Evolutionary conservation across 2,888 invertebrate genomes (phyloP), one percentile per base, ranked within the genome.

Genomic region (Dione vanillae): DNA sequence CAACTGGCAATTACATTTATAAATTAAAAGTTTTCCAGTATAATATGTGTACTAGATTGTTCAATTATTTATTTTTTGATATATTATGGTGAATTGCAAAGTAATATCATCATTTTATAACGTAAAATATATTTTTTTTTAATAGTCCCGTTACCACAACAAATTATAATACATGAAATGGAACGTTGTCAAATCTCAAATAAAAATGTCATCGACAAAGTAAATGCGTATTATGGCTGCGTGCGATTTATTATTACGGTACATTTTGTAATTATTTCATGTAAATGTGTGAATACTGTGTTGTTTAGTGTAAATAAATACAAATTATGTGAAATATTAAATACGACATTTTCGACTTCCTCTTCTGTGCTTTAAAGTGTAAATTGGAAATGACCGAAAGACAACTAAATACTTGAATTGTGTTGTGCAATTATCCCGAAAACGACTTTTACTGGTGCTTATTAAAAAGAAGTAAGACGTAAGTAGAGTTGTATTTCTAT

Each of bases 191-290:
- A 78, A 80, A 82, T 69, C 61, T 64, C 62, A 78, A 80, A 82
- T 78, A 80, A 82, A 84, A 85, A 85, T 86, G 86, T 85, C 87
- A 85, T 77, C 72, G 76, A 80, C 77, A 73, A 75, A 78, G 79
- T 78, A 84, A 90, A 83, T 89, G 89, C 89, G 91, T 89, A 91
- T 88, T 87, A 85, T 83, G 77, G 76, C 75, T 81, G 76, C 77
- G 80, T 82, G 78, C 78, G 83, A 80, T 80, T 83, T 82, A 79
- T 65, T 71, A 78, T 80, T 75, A 72, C 78, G 72, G 80, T 75
- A 77, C 78, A 72, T 81, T 75, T 77, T 80, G 77, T 81, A 73
- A 52, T 67, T 72, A 69, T 80, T 37, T 16, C n/a, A 43, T 43
- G 74, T 81, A 80, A 80, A 80, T 78, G 77, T 83, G 80, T 81